phyloP scores from a whole-genome alignment of 2,797 vertebrate species.

The Arvicola amphibius region DNA sequence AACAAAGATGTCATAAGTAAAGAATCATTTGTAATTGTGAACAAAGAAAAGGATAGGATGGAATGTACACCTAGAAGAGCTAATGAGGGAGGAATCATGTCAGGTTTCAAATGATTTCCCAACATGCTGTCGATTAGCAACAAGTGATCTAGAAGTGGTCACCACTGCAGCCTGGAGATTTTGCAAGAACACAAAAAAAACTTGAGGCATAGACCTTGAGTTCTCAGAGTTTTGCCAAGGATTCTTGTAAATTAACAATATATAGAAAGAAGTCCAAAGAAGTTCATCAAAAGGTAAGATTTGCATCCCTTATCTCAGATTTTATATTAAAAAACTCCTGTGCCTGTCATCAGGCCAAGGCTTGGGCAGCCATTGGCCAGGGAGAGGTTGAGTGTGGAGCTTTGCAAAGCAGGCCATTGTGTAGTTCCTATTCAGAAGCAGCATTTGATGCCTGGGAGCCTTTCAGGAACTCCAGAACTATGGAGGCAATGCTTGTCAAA shows the following conservation, averaged over 20 bases:
- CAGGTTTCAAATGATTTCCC: neutral
- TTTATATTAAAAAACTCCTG: neutral
- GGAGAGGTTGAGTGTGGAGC: neutral
- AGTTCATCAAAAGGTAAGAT: slow-evolving; percentile 50
- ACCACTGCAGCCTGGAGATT: neutral
- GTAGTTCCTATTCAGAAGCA: neutral
- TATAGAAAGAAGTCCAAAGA: neutral
- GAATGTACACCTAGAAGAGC: neutral
- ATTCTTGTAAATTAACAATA: neutral
- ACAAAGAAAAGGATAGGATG: slow-evolving; percentile 7
- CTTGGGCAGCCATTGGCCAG: neutral
- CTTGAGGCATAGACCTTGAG: neutral
- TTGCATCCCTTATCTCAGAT: neutral
- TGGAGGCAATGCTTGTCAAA: neutral
- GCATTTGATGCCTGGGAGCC: neutral
- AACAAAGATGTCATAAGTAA: neutral
- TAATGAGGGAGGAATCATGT: neutral
- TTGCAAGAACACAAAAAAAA: neutral
- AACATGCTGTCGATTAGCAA: neutral
- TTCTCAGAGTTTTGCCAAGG: neutral
- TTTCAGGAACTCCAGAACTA: neutral
- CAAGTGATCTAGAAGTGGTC: neutral
- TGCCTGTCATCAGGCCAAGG: neutral
- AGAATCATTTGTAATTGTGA: neutral
- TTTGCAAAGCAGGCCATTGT: neutral